Base-by-base conservation (phyloP, 2,797 vertebrate genomes). In the Smutsia temminckii region DNA sequence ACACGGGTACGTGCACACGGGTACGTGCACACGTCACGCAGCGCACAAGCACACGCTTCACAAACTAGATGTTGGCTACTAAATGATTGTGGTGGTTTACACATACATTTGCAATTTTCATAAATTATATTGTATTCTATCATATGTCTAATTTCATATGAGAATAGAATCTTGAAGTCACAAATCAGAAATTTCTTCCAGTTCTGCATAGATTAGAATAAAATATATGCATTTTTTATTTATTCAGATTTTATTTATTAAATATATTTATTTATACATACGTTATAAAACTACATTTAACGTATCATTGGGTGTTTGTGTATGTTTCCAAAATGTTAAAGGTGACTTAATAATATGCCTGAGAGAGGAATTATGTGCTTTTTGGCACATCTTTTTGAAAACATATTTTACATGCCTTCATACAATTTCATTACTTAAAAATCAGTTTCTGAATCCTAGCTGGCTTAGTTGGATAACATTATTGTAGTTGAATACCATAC, bases 381-480 rank as follows among this genome's bases (percentile, higher is more conserved):
- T 89, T 80, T 74, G 61, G 27, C 85, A 59, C 53, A 32, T 46
- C 51, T 80, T 57, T 94, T 79, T 92, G 29, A 86, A 59, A 77
- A 61, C 69, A 51, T 46, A 61, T 79, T 95, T 97, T 91, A 61
- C 64, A 91, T 81, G 6, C 20, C 17, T 95, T 96, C 95, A 55
- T 25, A 18, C 10, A 96, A 92, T 79, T 71, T 91, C 94, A 86
- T 96, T 96, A 89, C 90, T 95, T 97, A 93, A 95, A 95, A 96
- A 79, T 46, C 49, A 63, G 29, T 83, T 85, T 74, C 79, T 89
- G n/a, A 72, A 59, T 94, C 49, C 32, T 85, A 96, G 40, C 23
- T 77, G 32, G 81, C 72, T 85, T 94, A 29, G 5, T 95, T 94
- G 64, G 79, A 95, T 90, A 84, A 16, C 8, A 20, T 25, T 95